These are phyloP conservation scores for Manis pentadactyla DNA, from an alignment of 2,797 vertebrate species.

Conservation along the genomic window DNA sequence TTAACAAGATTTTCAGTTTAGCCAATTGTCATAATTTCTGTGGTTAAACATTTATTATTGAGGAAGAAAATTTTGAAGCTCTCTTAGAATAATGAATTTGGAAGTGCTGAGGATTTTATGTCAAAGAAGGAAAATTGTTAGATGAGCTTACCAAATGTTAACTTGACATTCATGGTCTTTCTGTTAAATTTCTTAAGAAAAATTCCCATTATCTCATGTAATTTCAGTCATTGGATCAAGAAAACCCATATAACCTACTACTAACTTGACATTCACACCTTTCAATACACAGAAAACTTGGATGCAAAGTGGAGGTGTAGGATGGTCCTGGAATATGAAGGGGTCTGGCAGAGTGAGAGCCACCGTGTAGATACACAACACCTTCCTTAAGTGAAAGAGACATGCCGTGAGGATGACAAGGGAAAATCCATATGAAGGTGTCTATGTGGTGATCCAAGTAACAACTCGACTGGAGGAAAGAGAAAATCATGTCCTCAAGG, in stretches of 20 bases:
- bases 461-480: background rate
- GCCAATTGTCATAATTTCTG: background rate
- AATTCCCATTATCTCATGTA: background rate
- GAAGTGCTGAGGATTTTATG: background rate
- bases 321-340: background rate
- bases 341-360: too few species aligned
- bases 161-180: background rate
- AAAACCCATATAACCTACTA: background rate
- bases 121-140: background rate
- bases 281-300: background rate
- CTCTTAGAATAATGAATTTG: constrained; percentile 1
- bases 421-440: background rate
- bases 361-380: rapidly evolving
- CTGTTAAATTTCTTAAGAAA: background rate
- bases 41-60: background rate
- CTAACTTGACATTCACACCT: background rate
- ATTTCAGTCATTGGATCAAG: background rate
- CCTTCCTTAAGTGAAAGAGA: background rate
- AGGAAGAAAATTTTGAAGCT: background rate
- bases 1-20: background rate
- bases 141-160: background rate
- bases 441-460: background rate
- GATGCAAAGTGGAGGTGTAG: background rate
- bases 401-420: background rate
- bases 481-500: background rate